phyloP scores from a whole-genome alignment of 2,113 vertebrate genomes.

The Lophius piscatorius region DNA sequence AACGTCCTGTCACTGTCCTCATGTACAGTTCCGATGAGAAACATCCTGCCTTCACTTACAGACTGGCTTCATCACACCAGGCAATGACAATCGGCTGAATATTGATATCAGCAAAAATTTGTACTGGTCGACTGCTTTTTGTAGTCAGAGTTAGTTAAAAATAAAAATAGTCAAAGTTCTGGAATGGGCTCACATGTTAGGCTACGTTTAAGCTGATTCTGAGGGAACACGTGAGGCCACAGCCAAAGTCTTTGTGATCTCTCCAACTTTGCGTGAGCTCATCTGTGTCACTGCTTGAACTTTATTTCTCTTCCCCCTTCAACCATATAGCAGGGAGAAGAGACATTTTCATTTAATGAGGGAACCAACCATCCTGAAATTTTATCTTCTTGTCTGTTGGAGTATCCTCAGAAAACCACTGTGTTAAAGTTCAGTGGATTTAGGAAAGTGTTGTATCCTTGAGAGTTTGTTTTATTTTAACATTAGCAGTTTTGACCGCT shows the following conservation, averaged over 20 bases:
- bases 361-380: slow-evolving; percentile 68
- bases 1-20: no score
- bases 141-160: neutral
- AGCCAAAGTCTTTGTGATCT: slow-evolving; percentile 50
- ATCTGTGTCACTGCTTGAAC: slow-evolving; percentile 7
- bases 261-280: slow-evolving; percentile 23
- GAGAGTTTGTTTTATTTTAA: no score
- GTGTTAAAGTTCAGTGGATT: no score
- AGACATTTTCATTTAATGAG: slow-evolving; percentile 48
- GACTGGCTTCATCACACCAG: no score
- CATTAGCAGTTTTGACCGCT: no score
- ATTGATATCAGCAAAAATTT: no score
- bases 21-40: slow-evolving; percentile 33
- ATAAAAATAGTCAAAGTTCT: neutral
- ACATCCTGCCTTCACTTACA: neutral
- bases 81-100: no score
- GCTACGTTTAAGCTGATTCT: no score
- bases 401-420: slow-evolving; percentile 7
- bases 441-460: no score
- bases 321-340: slow-evolving; percentile 56
- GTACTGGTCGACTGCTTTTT: slow-evolving; percentile 4
- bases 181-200: no score
- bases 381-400: slow-evolving; percentile 40
- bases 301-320: slow-evolving; percentile 27
- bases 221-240: slow-evolving; percentile 61